phyloP scores from a whole-genome alignment of 2,888 invertebrate species.

The Panorpa germanica region DNA sequence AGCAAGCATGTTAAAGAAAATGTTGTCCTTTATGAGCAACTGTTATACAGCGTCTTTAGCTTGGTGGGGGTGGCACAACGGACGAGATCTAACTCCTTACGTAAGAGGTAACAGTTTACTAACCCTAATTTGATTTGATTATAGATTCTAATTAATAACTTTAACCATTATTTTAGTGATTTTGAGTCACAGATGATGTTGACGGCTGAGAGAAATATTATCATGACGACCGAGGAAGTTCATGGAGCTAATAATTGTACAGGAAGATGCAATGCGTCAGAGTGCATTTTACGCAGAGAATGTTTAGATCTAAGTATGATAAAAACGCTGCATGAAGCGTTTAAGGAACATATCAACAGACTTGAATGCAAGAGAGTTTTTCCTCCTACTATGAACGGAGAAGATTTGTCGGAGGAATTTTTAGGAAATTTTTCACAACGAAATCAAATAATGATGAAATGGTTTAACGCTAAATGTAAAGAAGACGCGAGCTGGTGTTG shows the following conservation, averaged over 20 bases:
- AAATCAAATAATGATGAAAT: slow-evolving; percentile 59
- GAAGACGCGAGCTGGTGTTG: slow-evolving; percentile 71
- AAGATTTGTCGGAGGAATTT: slow-evolving; percentile 22
- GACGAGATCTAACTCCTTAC: slow-evolving; percentile 23
- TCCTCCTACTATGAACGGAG: too few species aligned
- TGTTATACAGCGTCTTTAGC: slow-evolving; percentile 64
- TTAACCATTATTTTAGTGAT: slow-evolving; percentile 21
- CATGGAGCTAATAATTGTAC: slow-evolving; percentile 28
- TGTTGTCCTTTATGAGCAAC: slow-evolving; percentile 76
- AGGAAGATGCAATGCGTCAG: slow-evolving; percentile 39
- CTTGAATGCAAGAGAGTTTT: slow-evolving; percentile 66
- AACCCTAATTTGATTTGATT: too few species aligned
- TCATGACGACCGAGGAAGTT: slow-evolving; percentile 54
- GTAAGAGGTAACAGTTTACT: slow-evolving; percentile 21
- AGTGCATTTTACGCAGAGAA: slow-evolving; percentile 60
- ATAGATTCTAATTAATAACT: neutral
- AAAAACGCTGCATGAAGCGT: slow-evolving; percentile 41
- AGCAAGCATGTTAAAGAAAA: slow-evolving; percentile 87
- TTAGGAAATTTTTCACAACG: slow-evolving; percentile 35
- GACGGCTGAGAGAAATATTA: slow-evolving; percentile 61
- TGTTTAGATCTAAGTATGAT: slow-evolving; percentile 47
- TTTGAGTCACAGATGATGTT: slow-evolving; percentile 37
- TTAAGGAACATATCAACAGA: slow-evolving; percentile 61
- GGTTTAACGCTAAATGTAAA: slow-evolving; percentile 83
- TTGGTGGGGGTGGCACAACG: slow-evolving; percentile 53